Conservation (phyloP, 2,113 vertebrate species). For the Eulemur rufifrons region DNA sequence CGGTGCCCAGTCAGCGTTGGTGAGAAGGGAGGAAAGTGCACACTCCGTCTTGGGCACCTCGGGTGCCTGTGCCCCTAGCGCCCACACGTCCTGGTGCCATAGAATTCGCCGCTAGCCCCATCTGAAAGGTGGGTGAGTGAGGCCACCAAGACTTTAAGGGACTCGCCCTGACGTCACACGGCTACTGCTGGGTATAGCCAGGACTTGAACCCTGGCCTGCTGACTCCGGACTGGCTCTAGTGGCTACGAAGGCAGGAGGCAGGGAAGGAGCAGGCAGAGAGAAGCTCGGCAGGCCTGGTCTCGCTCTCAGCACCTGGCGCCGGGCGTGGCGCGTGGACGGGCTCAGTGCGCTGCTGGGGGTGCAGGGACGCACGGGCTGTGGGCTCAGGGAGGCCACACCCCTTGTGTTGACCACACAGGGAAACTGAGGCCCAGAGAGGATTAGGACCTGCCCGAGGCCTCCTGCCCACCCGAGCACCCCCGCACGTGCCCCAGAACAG, state of each 20-base stretch:
- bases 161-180: not conserved
- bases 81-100: rapidly evolving
- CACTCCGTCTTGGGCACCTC: not conserved
- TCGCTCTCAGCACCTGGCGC: not conserved
- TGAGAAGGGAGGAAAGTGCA: not conserved
- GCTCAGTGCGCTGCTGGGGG: not conserved
- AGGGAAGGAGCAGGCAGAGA: not conserved
- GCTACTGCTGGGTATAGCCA: no score
- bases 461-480: not conserved
- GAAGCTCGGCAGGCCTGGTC: not conserved
- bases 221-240: not conserved
- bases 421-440: not conserved
- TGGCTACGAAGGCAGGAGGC: not conserved
- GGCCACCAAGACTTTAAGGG: not conserved
- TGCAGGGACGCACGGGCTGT: rapidly evolving
- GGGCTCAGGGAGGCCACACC: not conserved
- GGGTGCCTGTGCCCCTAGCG: rapidly evolving
- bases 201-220: not conserved
- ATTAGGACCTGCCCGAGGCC: not conserved
- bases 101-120: rapidly evolving
- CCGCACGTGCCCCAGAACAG: not conserved
- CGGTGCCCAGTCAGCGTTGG: not conserved
- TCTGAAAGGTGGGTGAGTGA: not conserved
- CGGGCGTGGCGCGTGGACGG: not conserved
- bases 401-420: not conserved